Evolutionary conservation across 2,113 vertebrate genomes (phyloP), one percentile per base, ranked within the genome.

Genomic region (Leucosticte australis): DNA sequence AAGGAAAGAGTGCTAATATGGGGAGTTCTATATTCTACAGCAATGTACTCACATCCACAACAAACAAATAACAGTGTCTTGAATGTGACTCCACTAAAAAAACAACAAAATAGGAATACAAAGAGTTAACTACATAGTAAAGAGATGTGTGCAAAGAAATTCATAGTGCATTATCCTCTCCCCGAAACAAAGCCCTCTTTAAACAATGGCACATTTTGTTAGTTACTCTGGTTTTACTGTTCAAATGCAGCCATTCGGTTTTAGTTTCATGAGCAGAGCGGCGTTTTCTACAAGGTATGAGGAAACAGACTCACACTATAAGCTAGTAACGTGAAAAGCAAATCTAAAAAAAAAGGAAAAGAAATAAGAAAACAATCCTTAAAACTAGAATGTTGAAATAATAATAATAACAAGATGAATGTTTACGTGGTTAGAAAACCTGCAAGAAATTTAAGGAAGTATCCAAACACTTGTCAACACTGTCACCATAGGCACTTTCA

Each of bases 11-110:
- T 98, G 99, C 98, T 98, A 98, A 98, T 98, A 98, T 98, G 98
- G 98, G 98, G 98, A 98, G 98, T 97, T 98, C 98, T 98, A 98
- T 97, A 98, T 97, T 98, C 98, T 99, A 98, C 98, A 98, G 98
- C 98, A 98, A 98, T 98, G 98, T 99, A 99, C 98, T 99, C 99
- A 99, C 99, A 99, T 99, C 98, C 98, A 99, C 98, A 99, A 99
- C 98, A 99, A 98, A 99, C 98, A 99, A 98, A 98, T 98, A 99
- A 99, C 98, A 99, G 98, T 99, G 98, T 98, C 98, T 99, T 98
- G 98, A 98, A 98, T 99, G 98, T 99, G 99, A 99, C 98, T 99
- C 98, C 98, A 99, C 98, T 99, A 99, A 99, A 99, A 99, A 98
- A 99, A 98, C 98, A 98, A 98, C 98, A 99, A 98, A 98, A 99